These are phyloP conservation scores for Leptonema lineaticorne DNA, from an alignment of 1,140 invertebrate genomes.

Conservation along the genomic window DNA sequence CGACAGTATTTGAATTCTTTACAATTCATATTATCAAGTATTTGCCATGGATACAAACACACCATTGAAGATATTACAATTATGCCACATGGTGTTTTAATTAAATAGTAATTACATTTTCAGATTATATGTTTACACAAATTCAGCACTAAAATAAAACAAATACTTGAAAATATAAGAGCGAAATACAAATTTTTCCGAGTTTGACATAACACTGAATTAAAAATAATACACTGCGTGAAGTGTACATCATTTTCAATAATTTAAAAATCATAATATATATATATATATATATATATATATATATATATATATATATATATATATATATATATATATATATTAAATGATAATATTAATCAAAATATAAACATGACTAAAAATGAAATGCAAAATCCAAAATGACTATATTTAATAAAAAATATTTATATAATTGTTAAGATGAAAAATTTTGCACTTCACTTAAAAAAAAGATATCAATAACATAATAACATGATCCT, in stretches of 20 bases:
- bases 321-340: not conserved
- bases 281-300: not conserved
- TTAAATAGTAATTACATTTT: too few relatives aligned
- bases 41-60: too few relatives aligned
- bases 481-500: slow-evolving; percentile 33
- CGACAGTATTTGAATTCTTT: slow-evolving; percentile 22
- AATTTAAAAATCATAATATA: slow-evolving; percentile 26
- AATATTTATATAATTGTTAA: too few relatives aligned
- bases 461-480: slow-evolving; percentile 39
- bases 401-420: slow-evolving; percentile 8
- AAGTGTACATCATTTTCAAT: slow-evolving; percentile 3
- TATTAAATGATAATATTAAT: slow-evolving; percentile 10
- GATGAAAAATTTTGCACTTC: slow-evolving; percentile 18
- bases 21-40: slow-evolving; percentile 4
- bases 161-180: not conserved
- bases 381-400: slow-evolving; percentile 16
- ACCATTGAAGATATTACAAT: not conserved
- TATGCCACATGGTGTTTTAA: not conserved
- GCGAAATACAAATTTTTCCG: not conserved
- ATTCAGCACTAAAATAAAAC: not conserved
- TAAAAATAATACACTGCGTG: slow-evolving; percentile 8
- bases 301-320: not conserved
- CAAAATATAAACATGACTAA: slow-evolving; percentile 32
- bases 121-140: not conserved
- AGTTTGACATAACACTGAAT: slow-evolving; percentile 15